phyloP scores from a whole-genome alignment of 2,113 vertebrate genomes.

The Phrynocephalus versicolor region DNA sequence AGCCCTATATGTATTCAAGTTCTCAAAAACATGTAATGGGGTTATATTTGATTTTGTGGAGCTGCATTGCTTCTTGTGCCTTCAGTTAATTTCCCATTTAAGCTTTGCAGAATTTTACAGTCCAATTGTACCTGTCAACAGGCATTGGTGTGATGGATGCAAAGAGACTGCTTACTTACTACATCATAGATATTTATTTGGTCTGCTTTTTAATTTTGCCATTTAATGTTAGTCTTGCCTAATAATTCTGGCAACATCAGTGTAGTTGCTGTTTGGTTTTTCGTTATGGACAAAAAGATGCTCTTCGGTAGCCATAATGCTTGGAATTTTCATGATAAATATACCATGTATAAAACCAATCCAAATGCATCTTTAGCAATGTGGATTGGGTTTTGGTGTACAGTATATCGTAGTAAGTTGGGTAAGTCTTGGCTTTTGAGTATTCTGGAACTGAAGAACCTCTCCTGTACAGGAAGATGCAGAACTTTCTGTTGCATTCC shows the following conservation, averaged over 20 bases:
- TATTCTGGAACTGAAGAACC: neutral
- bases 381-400: neutral
- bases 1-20: neutral
- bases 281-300: neutral
- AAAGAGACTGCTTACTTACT: neutral
- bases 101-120: accelerated
- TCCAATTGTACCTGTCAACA: neutral
- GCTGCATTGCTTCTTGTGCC: neutral
- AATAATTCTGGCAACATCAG: neutral
- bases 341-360: neutral
- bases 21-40: neutral
- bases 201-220: neutral
- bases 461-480: too few species aligned
- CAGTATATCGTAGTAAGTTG: neutral
- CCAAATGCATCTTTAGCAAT: neutral
- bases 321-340: neutral
- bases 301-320: neutral
- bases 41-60: accelerated
- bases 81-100: neutral
- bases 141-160: neutral
- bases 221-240: neutral
- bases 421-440: neutral
- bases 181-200: neutral
- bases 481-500: neutral
- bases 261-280: neutral